Conservation (phyloP, 92 coral and sea anemone genomes). For the Epizoanthus scotinus region DNA sequence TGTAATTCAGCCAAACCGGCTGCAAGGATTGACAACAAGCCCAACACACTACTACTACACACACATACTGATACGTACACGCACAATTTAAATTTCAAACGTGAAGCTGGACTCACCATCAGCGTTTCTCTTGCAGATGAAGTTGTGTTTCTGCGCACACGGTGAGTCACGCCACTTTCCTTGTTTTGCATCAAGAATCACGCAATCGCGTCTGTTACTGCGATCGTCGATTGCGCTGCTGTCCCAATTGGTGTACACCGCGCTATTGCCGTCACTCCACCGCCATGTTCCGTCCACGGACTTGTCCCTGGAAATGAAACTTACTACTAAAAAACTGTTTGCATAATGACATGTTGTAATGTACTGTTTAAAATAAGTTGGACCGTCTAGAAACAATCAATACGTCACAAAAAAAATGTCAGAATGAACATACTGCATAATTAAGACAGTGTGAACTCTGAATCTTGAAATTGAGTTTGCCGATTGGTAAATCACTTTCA, state of each 20-base stretch:
- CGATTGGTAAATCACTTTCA: no score
- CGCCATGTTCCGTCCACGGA: constrained; percentile 98
- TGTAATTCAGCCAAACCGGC: no score
- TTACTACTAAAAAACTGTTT: background rate
- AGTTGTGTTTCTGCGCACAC: constrained; percentile 79
- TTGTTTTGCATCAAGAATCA: constrained; percentile 84
- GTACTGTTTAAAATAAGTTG: no score
- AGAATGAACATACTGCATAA: no score
- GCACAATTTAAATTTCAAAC: background rate
- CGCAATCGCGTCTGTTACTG: constrained; percentile 89
- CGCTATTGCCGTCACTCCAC: constrained; percentile 91
- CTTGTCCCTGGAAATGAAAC: constrained; percentile 67
- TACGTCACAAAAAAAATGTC: no score
- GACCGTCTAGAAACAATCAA: no score
- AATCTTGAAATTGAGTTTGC: no score
- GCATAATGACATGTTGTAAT: no score
- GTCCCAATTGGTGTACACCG: constrained; percentile 97
- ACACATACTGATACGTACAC: no score
- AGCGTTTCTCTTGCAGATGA: constrained; percentile 83
- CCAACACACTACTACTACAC: no score
- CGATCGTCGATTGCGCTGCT: constrained; percentile 84
- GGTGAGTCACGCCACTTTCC: constrained; percentile 98
- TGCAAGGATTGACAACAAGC: no score
- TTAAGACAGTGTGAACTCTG: no score
- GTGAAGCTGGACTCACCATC: constrained; percentile 61